phyloP scores from a whole-genome alignment of 2,888 invertebrate genomes.

The Agriopis marginaria region DNA sequence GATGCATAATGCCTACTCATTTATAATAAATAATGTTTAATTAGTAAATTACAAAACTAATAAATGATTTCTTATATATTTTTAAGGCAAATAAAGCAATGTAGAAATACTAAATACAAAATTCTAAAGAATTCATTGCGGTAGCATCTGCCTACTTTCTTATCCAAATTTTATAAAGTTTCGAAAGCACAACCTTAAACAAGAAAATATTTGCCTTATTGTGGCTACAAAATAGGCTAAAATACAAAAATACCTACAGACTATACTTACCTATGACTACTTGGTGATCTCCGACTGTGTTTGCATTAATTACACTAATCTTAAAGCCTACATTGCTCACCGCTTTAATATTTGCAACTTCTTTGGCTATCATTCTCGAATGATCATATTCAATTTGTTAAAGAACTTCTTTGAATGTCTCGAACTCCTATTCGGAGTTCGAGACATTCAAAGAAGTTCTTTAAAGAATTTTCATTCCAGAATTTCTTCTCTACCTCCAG shows the following conservation, averaged over 20 bases:
- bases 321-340: conserved; percentile 1
- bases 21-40: not conserved
- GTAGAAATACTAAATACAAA: not conserved
- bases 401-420: not conserved
- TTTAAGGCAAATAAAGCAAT: not conserved
- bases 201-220: not conserved
- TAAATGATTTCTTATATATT: not conserved
- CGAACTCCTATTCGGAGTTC: not conserved
- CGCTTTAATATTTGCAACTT: not conserved
- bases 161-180: not conserved
- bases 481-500: not conserved
- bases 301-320: not conserved
- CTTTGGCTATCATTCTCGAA: not conserved
- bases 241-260: conserved; percentile 14
- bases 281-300: not conserved
- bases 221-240: conserved; percentile 5
- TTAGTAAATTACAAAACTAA: not conserved
- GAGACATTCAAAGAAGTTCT: no score
- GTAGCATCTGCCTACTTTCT: not conserved
- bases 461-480: no score
- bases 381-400: not conserved
- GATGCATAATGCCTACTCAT: not conserved
- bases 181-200: conserved; percentile 2
- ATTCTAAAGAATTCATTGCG: not conserved
- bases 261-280: not conserved